Conservation (phyloP, 2,797 vertebrate species). For the Argentina silus region DNA sequence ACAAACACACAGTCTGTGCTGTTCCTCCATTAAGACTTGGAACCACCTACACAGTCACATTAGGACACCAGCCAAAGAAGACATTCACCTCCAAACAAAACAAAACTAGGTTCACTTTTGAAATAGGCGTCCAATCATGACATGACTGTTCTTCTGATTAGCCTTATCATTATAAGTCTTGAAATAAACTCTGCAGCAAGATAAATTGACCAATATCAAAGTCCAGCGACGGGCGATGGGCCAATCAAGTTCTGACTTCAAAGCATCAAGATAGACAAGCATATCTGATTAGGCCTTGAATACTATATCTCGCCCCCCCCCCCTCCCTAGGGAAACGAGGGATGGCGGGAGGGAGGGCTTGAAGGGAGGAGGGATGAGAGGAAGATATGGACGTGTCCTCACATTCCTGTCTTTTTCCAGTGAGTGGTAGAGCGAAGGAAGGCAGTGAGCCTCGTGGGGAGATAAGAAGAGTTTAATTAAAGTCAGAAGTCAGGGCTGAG, state of each 20-base stretch:
- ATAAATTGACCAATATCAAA: too few relatives aligned
- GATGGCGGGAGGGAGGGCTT: slow-evolving; percentile 17
- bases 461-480: slow-evolving; percentile 75
- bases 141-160: too few relatives aligned
- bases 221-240: too few relatives aligned
- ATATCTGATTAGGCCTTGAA: slow-evolving; percentile 12
- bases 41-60: not conserved
- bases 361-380: slow-evolving; percentile 40
- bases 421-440: slow-evolving; percentile 39
- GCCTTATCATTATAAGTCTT: too few relatives aligned
- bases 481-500: slow-evolving; percentile 60
- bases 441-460: slow-evolving; percentile 52
- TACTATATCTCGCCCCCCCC: slow-evolving; percentile 14
- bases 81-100: not conserved
- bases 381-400: slow-evolving; percentile 50
- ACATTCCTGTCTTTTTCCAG: slow-evolving; percentile 54
- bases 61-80: not conserved
- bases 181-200: too few relatives aligned
- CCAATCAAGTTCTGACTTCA: too few relatives aligned
- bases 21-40: not conserved
- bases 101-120: not conserved
- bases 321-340: slow-evolving; percentile 8
- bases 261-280: not conserved
- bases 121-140: too few relatives aligned
- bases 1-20: not conserved